Evolutionary conservation across 23 tunicate genomes (phyloP), one percentile per base, ranked within the genome.

Genomic region (Ascidia mentula): DNA sequence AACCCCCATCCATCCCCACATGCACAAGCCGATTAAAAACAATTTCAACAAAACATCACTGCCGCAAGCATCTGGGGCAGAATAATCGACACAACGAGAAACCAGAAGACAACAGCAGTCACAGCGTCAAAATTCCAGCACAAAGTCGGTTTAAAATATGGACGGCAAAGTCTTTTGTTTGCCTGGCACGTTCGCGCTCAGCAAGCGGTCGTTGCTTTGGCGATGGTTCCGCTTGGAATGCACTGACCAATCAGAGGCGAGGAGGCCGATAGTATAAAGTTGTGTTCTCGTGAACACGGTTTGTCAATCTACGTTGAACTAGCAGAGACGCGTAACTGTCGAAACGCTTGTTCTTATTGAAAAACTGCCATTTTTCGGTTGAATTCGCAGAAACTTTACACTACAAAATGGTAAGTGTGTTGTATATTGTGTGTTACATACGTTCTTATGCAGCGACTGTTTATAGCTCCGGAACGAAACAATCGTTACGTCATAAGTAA

Each of bases 81-180:
- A 53, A 53, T 53, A 53, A 53, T 53, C 65, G 22, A 20, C 65
- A 1, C 13, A 20, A 28, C 65, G 13, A 53, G 24, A 5, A 1
- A 28, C 65, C 13, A 3, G 4, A 53, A 53, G 24, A n/a, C n/a
- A n/a, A n/a, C n/a, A n/a, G n/a, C n/a, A 53, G 7, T 53, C 13
- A 42, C 15, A 15, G 15, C 15, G 15, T 53, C 13, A 1, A 20
- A 9, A 53, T 9, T 53, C n/a, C n/a, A 28, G 24, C 65, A 9
- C 65, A 53, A 53, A 3, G 28, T 20, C 65, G 24, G 12, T 20
- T 53, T 53, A 20, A 26, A 53, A 53, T 20, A 53, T 9, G 65
- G 28, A 28, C 65, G 65, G 65, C 65, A 53, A 53, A n/a, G n/a
- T 53, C 65, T 53, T 53, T 53, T 53, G 65, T 53, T 53, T 53